Evolutionary conservation across 2,888 invertebrate species (phyloP).

Genomic region (Griposia aprilina): DNA sequence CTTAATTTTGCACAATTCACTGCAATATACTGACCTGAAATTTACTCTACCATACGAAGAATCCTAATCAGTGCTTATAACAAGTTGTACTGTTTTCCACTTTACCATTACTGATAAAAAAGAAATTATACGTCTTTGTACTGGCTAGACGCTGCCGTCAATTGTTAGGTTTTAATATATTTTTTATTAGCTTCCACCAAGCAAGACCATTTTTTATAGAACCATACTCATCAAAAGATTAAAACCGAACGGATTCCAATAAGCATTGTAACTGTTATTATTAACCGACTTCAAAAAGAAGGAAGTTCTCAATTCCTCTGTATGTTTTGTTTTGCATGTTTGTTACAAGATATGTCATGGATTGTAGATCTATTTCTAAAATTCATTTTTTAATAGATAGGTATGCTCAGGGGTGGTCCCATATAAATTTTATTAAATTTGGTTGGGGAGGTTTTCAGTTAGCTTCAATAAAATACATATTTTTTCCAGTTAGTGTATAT

Average conservation of each 20-base stretch:
- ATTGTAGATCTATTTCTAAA: no score
- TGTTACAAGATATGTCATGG: no score
- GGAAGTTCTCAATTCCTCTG: no score
- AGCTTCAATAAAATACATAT: no score
- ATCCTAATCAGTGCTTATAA: neutral
- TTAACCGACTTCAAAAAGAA: no score
- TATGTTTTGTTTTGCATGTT: no score
- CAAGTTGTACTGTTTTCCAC: neutral
- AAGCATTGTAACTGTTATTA: conserved; percentile 44
- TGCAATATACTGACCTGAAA: neutral
- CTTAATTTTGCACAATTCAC: conserved; percentile 3
- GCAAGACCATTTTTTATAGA: conserved; percentile 39
- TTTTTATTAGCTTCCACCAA: conserved; percentile 14
- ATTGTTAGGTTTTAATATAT: neutral
- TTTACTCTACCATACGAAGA: neutral
- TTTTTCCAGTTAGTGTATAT: no score
- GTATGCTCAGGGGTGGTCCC: no score
- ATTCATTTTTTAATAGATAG: no score
- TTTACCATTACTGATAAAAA: neutral
- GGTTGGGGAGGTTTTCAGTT: no score
- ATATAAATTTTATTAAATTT: no score
- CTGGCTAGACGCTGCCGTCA: neutral
- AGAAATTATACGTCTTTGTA: neutral
- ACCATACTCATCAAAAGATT: conserved; percentile 58
- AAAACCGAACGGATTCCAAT: conserved; percentile 47